phyloP scores from a whole-genome alignment of 2,797 vertebrate genomes.

The Adelosebastes latens region DNA sequence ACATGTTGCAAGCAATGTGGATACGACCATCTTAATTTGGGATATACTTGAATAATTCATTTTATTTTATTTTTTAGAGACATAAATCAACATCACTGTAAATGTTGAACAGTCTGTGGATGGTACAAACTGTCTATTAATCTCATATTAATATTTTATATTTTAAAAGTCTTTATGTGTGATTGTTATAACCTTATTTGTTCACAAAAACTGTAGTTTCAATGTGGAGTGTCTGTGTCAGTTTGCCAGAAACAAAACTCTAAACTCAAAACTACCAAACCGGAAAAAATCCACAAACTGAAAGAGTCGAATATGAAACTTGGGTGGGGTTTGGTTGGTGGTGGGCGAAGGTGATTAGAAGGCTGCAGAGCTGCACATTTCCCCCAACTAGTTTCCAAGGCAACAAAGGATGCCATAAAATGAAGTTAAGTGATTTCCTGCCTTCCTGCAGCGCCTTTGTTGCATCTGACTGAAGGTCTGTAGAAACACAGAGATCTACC shows the following conservation, averaged over 20 bases:
- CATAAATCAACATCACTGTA: too few relatives aligned
- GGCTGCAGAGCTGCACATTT: conserved; percentile 36
- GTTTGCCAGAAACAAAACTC: neutral
- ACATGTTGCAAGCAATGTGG: too few relatives aligned
- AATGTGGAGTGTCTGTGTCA: neutral
- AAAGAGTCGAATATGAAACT: neutral
- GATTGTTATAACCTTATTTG: neutral
- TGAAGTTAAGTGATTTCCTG: conserved; percentile 57
- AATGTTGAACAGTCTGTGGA: neutral
- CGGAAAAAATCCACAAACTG: too few relatives aligned
- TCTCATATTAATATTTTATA: neutral
- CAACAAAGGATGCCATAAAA: conserved; percentile 80
- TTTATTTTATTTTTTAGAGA: too few relatives aligned
- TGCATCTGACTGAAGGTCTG: conserved; percentile 25
- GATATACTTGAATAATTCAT: too few relatives aligned
- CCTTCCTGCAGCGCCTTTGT: conserved; percentile 48
- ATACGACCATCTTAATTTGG: too few relatives aligned
- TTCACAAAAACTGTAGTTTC: neutral
- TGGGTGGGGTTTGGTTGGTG: conserved; percentile 1
- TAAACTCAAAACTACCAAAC: neutral
- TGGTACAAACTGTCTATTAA: neutral
- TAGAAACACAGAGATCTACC: neutral
- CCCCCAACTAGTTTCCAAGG: conserved; percentile 75
- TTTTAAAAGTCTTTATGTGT: neutral
- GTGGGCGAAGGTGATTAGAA: conserved; percentile 37